These are phyloP conservation scores for Halictus rubicundus DNA, from an alignment of 1,140 invertebrate species.

Conservation along the genomic window DNA sequence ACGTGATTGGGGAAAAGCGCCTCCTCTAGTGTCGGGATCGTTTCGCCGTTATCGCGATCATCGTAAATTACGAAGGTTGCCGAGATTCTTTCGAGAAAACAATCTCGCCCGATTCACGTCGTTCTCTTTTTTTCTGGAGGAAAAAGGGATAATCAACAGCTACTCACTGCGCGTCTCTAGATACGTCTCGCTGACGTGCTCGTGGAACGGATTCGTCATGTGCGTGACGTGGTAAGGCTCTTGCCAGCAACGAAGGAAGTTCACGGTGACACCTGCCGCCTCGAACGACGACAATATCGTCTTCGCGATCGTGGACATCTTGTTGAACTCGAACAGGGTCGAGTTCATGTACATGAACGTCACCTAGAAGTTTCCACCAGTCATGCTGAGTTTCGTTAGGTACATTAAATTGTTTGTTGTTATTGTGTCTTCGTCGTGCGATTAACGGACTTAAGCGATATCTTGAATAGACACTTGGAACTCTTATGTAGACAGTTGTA, in stretches of 20 bases:
- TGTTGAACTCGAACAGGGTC: conserved; percentile 85
- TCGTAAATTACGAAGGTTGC: neutral
- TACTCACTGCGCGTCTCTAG: conserved; percentile 90
- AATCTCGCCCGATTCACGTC: too few relatives aligned
- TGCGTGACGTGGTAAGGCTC: conserved; percentile 86
- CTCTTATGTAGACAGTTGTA: too few relatives aligned
- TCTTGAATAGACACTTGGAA: too few relatives aligned
- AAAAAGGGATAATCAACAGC: too few relatives aligned
- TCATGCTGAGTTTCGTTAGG: too few relatives aligned
- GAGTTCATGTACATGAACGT: conserved; percentile 88
- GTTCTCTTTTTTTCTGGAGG: too few relatives aligned
- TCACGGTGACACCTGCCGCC: conserved; percentile 85
- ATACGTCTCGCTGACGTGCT: conserved; percentile 89
- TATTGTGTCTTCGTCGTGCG: too few relatives aligned
- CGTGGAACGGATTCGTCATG: conserved; percentile 88
- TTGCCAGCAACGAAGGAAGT: conserved; percentile 85
- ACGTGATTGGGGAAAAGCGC: conserved; percentile 16
- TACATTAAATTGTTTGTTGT: too few relatives aligned
- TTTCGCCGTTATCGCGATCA: neutral
- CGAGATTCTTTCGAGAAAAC: too few relatives aligned
- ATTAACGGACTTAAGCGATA: too few relatives aligned
- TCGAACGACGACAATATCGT: conserved; percentile 87
- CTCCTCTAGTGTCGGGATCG: neutral
- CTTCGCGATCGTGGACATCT: conserved; percentile 83
- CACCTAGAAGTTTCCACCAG: conserved; percentile 79